Percentiles rank a stretch among this genome's conserved stretches.
Evolutionary conservation across 2,113 vertebrate species (phyloP).

Genomic region (Platycercus adscitus): DNA sequence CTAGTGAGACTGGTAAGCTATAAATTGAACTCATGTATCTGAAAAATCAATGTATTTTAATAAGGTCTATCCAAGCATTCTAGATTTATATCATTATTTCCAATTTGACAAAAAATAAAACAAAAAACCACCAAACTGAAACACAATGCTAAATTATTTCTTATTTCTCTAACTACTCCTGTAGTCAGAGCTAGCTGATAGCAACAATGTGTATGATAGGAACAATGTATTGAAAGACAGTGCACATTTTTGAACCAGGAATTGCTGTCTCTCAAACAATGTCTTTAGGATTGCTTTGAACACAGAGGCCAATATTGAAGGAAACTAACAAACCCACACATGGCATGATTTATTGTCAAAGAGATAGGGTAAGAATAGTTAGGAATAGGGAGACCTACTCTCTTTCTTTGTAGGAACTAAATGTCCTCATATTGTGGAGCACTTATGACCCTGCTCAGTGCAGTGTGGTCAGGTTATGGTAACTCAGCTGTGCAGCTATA

Average conservation of each 20-base stretch:
- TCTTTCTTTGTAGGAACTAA: neutral
- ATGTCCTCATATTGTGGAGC: neutral
- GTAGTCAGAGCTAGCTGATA: neutral
- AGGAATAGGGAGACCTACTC: neutral
- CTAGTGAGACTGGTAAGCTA: neutral
- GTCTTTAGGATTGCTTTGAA: neutral
- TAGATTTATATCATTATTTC: neutral
- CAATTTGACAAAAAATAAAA: neutral
- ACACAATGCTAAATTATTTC: neutral
- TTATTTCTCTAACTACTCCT: neutral
- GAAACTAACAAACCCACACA: neutral
- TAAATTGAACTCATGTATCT: neutral
- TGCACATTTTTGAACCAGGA: neutral
- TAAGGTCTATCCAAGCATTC: neutral
- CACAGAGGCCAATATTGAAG: neutral
- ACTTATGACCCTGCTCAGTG: neutral
- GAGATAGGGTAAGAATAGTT: neutral
- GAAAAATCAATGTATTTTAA: neutral
- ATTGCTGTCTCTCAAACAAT: neutral
- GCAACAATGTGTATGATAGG: neutral
- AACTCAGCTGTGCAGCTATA: neutral
- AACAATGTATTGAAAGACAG: neutral
- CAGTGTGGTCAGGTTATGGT: neutral
- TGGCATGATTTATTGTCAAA: neutral
- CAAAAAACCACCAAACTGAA: neutral